A percentile compares a stretch with the other conserved stretches of the same genome.
Evolutionary conservation across 2,888 invertebrate genomes (phyloP).

Genomic region (Empis livida): DNA sequence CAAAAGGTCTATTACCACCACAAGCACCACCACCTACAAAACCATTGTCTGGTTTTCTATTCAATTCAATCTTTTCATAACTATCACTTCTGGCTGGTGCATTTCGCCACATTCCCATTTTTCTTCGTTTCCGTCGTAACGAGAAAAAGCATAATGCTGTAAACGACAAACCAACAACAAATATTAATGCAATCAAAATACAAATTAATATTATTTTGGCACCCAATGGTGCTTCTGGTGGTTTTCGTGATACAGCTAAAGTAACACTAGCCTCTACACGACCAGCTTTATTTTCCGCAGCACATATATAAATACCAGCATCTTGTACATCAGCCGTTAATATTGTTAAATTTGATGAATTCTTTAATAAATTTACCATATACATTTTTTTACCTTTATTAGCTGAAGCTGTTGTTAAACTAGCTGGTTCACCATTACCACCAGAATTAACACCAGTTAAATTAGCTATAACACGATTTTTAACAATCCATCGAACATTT

Average conservation of each 20-base stretch:
- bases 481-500: conserved; percentile 56
- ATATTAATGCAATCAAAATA: conserved; percentile 52
- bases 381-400: conserved; percentile 46
- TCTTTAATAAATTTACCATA: conserved; percentile 50
- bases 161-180: conserved; percentile 53
- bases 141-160: conserved; percentile 50
- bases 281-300: conserved; percentile 71
- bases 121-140: conserved; percentile 44
- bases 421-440: conserved; percentile 20
- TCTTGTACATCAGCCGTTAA: conserved; percentile 60
- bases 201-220: conserved; percentile 51
- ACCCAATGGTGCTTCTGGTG: conserved; percentile 45
- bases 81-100: conserved; percentile 44
- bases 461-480: conserved; percentile 57
- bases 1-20: conserved; percentile 20
- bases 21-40: conserved; percentile 12
- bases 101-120: conserved; percentile 40
- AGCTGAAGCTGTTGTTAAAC: conserved; percentile 31
- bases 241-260: conserved; percentile 53
- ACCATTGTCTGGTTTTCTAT: conserved; percentile 39
- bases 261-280: conserved; percentile 60
- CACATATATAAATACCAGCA: conserved; percentile 62
- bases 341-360: conserved; percentile 60
- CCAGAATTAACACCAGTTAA: conserved; percentile 29
- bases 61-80: conserved; percentile 70